A percentile compares a stretch with the other conserved stretches of the same genome.
These are phyloP conservation scores for Drosophila bifasciata DNA, from an alignment of 1,140 invertebrate genomes.

Conservation along the genomic window DNA sequence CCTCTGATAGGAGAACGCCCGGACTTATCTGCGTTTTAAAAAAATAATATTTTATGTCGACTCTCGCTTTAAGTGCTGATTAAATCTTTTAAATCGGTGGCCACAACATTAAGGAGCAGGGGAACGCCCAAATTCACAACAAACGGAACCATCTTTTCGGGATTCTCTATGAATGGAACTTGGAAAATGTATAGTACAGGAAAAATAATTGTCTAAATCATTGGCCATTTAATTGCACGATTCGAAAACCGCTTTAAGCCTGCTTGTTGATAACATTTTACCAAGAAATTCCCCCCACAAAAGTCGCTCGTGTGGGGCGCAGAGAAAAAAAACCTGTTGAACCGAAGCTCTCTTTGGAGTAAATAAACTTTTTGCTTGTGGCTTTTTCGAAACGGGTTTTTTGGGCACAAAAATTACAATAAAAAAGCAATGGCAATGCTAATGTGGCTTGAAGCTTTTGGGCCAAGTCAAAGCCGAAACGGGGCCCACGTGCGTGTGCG, in stretches of 20 bases:
- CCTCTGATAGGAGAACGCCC: neutral
- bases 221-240: constrained; percentile 52
- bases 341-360: constrained; percentile 41
- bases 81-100: no score
- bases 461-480: constrained; percentile 6
- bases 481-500: constrained; percentile 40
- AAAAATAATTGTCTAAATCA: constrained; percentile 41
- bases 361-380: constrained; percentile 50
- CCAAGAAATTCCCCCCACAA: constrained; percentile 59
- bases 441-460: constrained; percentile 53
- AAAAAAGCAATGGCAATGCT: constrained; percentile 36
- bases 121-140: no score
- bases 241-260: constrained; percentile 4
- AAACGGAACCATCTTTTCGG: no score
- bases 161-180: no score
- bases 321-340: constrained; percentile 72
- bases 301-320: constrained; percentile 13
- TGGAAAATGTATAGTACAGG: no score
- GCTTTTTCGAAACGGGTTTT: constrained; percentile 64
- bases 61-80: no score
- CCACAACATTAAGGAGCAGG: no score
- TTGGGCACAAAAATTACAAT: constrained; percentile 30
- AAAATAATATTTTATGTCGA: neutral
- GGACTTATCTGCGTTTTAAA: constrained; percentile 5
- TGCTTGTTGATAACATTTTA: constrained; percentile 7